phyloP scores from a whole-genome alignment of 2,888 invertebrate genomes.

The Ormyrus nitidulus region DNA sequence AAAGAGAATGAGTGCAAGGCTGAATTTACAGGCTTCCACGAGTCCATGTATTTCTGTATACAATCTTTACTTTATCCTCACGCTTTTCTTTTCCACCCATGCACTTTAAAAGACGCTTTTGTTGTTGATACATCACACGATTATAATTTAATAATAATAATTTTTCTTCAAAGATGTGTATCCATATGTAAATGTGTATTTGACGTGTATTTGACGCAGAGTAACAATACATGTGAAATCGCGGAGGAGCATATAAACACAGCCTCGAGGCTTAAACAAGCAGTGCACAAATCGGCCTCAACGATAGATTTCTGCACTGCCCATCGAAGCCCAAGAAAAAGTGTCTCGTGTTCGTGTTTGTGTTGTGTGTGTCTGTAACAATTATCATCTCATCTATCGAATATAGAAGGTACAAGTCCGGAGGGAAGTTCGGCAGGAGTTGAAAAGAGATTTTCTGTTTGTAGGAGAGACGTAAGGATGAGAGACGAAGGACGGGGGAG shows the following conservation, averaged over 20 bases:
- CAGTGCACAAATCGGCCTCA: slow-evolving; percentile 9
- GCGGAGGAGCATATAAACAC: slow-evolving; percentile 52
- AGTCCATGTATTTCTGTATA: slow-evolving; percentile 39
- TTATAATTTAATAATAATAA: slow-evolving; percentile 34
- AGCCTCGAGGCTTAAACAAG: slow-evolving; percentile 35
- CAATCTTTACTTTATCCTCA: slow-evolving; percentile 35
- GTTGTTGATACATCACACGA: slow-evolving; percentile 53
- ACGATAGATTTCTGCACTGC: slow-evolving; percentile 5
- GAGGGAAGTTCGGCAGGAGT: slow-evolving; percentile 2
- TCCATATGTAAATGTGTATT: slow-evolving; percentile 18
- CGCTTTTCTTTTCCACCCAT: slow-evolving; percentile 52
- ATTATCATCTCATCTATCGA: slow-evolving; percentile 29
- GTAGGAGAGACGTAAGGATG: slow-evolving; percentile 63
- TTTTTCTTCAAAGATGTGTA: not conserved
- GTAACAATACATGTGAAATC: slow-evolving; percentile 32
- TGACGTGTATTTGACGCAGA: slow-evolving; percentile 39
- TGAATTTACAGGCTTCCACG: slow-evolving; percentile 53
- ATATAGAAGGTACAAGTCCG: slow-evolving; percentile 47
- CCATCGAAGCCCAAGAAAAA: slow-evolving; percentile 20
- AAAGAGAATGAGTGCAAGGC: slow-evolving; percentile 44
- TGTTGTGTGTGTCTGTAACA: not conserved
- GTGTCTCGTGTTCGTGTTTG: not conserved
- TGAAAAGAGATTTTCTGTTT: not conserved
- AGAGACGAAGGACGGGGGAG: slow-evolving; percentile 66
- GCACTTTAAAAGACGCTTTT: slow-evolving; percentile 38